These are phyloP conservation scores for Stomatorhinus walkeri DNA, from an alignment of 2,797 vertebrate species.

Conservation along the genomic window DNA sequence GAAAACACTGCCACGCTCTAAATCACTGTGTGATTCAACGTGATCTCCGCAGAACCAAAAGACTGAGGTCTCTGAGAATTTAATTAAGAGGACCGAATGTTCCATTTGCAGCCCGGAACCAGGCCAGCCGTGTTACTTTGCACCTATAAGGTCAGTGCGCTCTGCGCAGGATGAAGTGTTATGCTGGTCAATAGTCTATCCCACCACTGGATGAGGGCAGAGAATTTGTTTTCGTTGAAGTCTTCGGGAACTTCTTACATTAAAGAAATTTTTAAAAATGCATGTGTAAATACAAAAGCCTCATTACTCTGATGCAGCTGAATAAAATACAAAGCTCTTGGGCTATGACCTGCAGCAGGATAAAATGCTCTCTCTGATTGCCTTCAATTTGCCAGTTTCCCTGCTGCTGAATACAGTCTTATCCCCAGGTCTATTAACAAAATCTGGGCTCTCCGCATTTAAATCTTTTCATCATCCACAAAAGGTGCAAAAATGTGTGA, in stretches of 20 bases:
- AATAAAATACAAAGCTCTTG: not conserved
- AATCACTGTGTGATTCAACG: conserved; percentile 15
- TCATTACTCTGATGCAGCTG: not conserved
- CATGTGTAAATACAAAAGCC: conserved; percentile 13
- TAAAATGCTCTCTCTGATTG: conserved; percentile 22
- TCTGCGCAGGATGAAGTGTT: not conserved
- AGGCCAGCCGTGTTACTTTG: not conserved
- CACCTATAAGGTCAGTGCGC: conserved; percentile 1
- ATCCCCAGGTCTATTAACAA: conserved; percentile 45
- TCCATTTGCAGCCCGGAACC: not conserved
- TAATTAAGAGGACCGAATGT: not conserved
- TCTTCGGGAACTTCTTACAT: not conserved
- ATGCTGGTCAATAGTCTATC: not conserved
- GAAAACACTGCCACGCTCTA: conserved; percentile 12
- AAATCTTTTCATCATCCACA: conserved; percentile 48
- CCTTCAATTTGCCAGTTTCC: conserved; percentile 33
- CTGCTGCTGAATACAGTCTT: conserved; percentile 41
- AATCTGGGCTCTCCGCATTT: conserved; percentile 48
- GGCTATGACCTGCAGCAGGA: conserved; percentile 14
- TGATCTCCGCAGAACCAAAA: conserved; percentile 20
- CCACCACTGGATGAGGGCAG: not conserved
- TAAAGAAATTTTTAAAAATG: not conserved
- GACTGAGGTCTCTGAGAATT: conserved; percentile 16
- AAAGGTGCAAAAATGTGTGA: conserved; percentile 52
- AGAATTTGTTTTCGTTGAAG: not conserved